Base-by-base conservation (phyloP, 2,888 invertebrate species). In the Yponomeuta sedellus region DNA sequence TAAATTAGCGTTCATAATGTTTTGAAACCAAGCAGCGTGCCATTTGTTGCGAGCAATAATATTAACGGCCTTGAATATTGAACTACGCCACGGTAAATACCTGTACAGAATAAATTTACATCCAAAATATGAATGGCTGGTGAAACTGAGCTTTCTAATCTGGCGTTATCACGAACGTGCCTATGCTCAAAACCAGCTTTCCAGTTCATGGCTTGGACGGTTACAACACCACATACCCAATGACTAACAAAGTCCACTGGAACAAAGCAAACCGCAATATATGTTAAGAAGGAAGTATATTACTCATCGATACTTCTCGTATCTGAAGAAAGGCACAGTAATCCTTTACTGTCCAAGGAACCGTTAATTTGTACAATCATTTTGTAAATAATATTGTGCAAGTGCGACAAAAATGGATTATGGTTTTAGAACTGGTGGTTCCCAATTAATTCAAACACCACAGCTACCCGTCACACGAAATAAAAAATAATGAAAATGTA, bases 81-180 rank as follows among this genome's bases (percentile, higher is more conserved):
- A 82, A 83, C 80, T 80, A 71, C 75, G 79, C 75, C 77, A 76
- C 72, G 70, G 71, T 74, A 72, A 72, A 72, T 62, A 0, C 44
- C 67, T 68, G 66, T 70, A 74, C 71, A 70, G 74, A 77, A 77
- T 77, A 77, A 77, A 82, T 79, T 79, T 76, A 78, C 79, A 81
- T 85, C 77, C 78, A 77, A 73, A 52, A 52, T 16, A 52, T 77
- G 77, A 79, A 80, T 78, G 76, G 74, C 74, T 67, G 72, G 77
- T 77, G 82, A 84, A 84, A 86, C 75, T 74, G 73, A 78, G 82
- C 86, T 87, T 86, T 86, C 87, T 85, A 85, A 78, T 75, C 72
- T 70, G 69, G 70, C 61, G 64, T 66, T 67, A 67, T 66, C 68
- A 66, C 52, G 19, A 56, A 44, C 64, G 44, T 57, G 19, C 40